Conservation (phyloP, 2,113 vertebrate genomes). For the Perca flavescens region DNA sequence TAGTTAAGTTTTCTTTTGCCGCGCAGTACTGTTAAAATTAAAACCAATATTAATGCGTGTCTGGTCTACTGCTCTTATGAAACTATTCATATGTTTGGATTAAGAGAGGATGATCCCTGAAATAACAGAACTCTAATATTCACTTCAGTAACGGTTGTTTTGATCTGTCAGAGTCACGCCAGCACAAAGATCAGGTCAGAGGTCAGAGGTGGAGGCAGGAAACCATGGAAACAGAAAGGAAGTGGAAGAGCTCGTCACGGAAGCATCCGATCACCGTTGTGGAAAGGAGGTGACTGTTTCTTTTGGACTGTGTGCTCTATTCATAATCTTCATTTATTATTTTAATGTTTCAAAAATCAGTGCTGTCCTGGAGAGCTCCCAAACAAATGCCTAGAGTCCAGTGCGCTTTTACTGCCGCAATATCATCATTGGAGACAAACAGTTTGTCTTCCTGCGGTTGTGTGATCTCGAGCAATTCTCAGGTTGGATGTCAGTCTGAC, state of each 20-base stretch:
- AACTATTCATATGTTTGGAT: too few species aligned
- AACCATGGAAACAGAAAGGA: conserved; percentile 92
- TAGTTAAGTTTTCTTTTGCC: too few species aligned
- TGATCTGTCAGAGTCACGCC: conserved; percentile 86
- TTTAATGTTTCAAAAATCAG: too few species aligned
- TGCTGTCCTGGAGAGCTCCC: not conserved
- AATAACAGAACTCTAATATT: not conserved
- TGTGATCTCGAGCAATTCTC: not conserved
- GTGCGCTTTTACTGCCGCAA: not conserved
- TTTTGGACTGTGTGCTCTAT: not conserved
- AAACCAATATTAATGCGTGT: too few species aligned
- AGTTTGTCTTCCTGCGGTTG: not conserved
- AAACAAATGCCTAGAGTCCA: not conserved
- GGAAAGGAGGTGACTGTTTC: conserved; percentile 87
- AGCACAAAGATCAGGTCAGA: conserved; percentile 89
- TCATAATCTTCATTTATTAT: not conserved
- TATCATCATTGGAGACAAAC: not conserved
- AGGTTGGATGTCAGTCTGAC: not conserved
- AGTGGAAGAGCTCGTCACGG: conserved; percentile 88
- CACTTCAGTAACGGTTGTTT: not conserved
- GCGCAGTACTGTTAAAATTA: too few species aligned
- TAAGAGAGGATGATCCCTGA: too few species aligned
- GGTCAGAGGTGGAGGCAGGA: conserved; percentile 90
- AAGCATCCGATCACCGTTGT: conserved; percentile 91
- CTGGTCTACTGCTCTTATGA: too few species aligned